Conservation (phyloP, 1,140 invertebrate genomes). For the Bilobella aurantiaca region DNA sequence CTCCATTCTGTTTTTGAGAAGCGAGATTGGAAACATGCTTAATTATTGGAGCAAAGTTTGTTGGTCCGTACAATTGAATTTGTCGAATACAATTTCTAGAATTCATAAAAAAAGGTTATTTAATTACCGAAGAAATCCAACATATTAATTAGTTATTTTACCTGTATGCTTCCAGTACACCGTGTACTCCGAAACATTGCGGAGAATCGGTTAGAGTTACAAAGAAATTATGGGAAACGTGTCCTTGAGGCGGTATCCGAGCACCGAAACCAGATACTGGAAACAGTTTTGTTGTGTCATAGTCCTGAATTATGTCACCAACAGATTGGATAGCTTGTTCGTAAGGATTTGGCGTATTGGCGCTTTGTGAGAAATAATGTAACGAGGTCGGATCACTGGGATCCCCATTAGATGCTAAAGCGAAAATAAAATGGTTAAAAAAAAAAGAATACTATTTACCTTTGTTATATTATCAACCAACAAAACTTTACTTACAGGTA, state of each 20-base stretch:
- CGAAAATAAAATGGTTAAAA: constrained; percentile 10
- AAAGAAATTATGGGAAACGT: constrained; percentile 50
- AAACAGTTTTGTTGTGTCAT: constrained; percentile 45
- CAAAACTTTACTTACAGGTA: constrained; percentile 42
- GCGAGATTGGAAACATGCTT: constrained; percentile 47
- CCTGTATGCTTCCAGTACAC: constrained; percentile 39
- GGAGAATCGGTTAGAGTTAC: constrained; percentile 49
- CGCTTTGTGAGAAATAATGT: constrained; percentile 42
- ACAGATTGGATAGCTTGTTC: constrained; percentile 50
- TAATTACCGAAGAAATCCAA: constrained; percentile 9
- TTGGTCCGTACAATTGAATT: constrained; percentile 50
- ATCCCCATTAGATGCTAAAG: constrained; percentile 55
- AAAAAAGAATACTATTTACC: not conserved
- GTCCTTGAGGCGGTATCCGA: constrained; percentile 44
- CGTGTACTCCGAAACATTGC: constrained; percentile 44
- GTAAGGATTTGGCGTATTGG: constrained; percentile 48
- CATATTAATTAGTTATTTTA: not conserved
- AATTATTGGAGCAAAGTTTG: constrained; percentile 56
- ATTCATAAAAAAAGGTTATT: not conserved
- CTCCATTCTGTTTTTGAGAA: constrained; percentile 41
- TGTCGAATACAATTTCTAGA: constrained; percentile 36
- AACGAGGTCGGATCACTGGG: constrained; percentile 46
- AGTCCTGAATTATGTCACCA: constrained; percentile 56
- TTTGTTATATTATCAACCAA: not conserved
- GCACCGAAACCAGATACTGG: constrained; percentile 49